Evolutionary conservation across 2,113 vertebrate genomes (phyloP).

Genomic region (Petrocephalus microphthalmus): DNA sequence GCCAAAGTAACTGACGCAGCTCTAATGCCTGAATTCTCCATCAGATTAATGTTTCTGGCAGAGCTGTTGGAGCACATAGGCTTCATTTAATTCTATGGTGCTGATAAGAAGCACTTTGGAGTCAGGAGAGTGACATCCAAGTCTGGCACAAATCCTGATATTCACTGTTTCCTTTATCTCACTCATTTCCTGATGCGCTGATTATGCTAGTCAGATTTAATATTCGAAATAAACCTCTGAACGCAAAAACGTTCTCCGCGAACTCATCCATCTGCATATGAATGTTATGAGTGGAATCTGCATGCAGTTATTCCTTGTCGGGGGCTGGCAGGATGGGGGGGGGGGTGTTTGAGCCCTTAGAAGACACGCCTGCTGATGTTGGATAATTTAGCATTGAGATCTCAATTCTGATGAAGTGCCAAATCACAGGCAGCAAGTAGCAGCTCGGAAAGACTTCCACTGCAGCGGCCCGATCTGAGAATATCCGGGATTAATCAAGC

Average conservation of each 20-base stretch:
- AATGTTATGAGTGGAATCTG: conserved; percentile 63
- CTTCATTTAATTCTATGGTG: not conserved
- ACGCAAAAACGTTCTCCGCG: conserved; percentile 61
- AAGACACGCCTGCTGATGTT: conserved; percentile 55
- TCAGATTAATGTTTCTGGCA: not conserved
- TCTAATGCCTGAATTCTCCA: not conserved
- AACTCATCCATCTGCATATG: conserved; percentile 64
- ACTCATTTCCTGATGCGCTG: not conserved
- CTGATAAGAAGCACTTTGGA: not conserved
- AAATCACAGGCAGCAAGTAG: not conserved
- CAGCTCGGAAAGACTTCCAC: not conserved
- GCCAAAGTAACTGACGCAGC: too few species aligned
- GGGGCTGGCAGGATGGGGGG: conserved; percentile 57
- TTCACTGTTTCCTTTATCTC: not conserved
- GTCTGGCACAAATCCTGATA: not conserved
- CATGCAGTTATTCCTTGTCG: conserved; percentile 56
- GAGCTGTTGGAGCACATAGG: too few species aligned
- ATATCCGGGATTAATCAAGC: not conserved
- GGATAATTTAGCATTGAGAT: conserved; percentile 47
- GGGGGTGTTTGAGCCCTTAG: conserved; percentile 57
- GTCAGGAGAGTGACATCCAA: not conserved
- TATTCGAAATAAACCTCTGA: conserved; percentile 59
- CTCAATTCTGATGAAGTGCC: conserved; percentile 42
- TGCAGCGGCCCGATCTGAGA: not conserved
- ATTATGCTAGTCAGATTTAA: conserved; percentile 16